Base-by-base conservation (phyloP, 2,888 invertebrate genomes). In the Himalopsyche kuldschensis region DNA sequence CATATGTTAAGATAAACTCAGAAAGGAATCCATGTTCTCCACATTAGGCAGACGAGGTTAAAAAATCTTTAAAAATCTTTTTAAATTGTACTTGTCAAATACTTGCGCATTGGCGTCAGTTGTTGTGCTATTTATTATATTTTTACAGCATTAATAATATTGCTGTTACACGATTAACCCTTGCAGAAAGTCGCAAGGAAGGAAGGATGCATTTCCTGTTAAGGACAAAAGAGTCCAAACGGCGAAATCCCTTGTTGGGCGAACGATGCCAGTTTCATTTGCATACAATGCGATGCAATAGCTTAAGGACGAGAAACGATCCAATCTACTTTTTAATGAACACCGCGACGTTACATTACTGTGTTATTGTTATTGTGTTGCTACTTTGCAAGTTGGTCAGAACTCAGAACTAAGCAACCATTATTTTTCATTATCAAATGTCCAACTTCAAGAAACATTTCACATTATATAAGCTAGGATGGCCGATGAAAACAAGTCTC, bases 281-380 rank as follows among this genome's bases (percentile, higher is more conserved):
- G 69, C 82, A 82, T 82, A 82, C 82, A 82, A 82, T 82, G 78
- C 76, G 1, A 8, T 20, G 30, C 76, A 8, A 32, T 48, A 41
- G 69, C 69, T 27, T 11, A 69, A 30, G 30, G 69, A 69, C 30
- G 30, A 6, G 30, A 69, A 11, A 41, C 78, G 82, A 69, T 77
- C 78, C 82, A 82, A 78, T 78, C 78, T 78, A 82, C 41, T 82
- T 75, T 69, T 78, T 82, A 82, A 82, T 82, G 82, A 82, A 75
- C 46, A 55, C 32, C 63, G 76, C 47, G 32, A 48, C 75, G 48
- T 11, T 11, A 30, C 30, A 69, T 30, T 11, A 30, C 46, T 46
- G 4, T 30, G 46, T 46, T 78, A 78, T 46, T 78, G 78, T 46
- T 47, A 78, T 78, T 47, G 78, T 15, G 8, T n/a, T 63, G 69